phyloP scores from a whole-genome alignment of 2,888 invertebrate species.

The Timandra comae region DNA sequence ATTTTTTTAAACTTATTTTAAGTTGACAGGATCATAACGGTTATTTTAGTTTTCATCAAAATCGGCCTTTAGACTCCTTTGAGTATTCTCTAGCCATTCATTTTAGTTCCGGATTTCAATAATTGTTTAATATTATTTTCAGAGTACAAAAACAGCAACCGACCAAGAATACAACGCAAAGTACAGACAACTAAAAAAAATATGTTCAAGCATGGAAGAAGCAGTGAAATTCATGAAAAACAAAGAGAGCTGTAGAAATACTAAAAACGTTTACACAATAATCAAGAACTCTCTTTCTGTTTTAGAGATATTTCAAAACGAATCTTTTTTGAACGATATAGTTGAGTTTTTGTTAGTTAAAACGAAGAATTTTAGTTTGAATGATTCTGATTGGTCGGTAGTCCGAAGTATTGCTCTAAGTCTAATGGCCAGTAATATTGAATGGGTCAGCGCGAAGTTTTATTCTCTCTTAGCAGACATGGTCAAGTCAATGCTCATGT shows the following conservation, averaged over 20 bases:
- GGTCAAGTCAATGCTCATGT: constrained; percentile 74
- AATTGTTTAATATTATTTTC: constrained; percentile 20
- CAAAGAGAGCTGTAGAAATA: constrained; percentile 36
- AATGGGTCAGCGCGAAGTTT: constrained; percentile 70
- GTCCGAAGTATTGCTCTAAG: constrained; percentile 62
- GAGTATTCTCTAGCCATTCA: too few relatives aligned
- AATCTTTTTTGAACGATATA: constrained; percentile 66
- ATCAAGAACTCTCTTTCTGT: constrained; percentile 74
- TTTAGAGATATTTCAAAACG: constrained; percentile 77
- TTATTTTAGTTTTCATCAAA: too few relatives aligned
- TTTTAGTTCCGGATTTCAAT: neutral
- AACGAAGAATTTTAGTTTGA: constrained; percentile 45
- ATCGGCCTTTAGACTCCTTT: too few relatives aligned
- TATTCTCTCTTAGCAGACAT: constrained; percentile 73
- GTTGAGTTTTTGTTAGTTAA: constrained; percentile 49
- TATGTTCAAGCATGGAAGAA: constrained; percentile 53
- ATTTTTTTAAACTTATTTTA: too few relatives aligned
- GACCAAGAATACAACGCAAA: constrained; percentile 62
- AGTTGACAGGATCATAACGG: too few relatives aligned
- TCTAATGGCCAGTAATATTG: constrained; percentile 75
- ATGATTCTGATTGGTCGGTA: constrained; percentile 48
- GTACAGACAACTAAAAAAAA: constrained; percentile 49
- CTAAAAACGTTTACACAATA: constrained; percentile 50
- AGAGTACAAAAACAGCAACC: constrained; percentile 46
- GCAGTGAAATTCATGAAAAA: constrained; percentile 55